These are phyloP conservation scores for Hemitrygon akajei DNA, from an alignment of 2,797 vertebrate species.

Conservation along the genomic window DNA sequence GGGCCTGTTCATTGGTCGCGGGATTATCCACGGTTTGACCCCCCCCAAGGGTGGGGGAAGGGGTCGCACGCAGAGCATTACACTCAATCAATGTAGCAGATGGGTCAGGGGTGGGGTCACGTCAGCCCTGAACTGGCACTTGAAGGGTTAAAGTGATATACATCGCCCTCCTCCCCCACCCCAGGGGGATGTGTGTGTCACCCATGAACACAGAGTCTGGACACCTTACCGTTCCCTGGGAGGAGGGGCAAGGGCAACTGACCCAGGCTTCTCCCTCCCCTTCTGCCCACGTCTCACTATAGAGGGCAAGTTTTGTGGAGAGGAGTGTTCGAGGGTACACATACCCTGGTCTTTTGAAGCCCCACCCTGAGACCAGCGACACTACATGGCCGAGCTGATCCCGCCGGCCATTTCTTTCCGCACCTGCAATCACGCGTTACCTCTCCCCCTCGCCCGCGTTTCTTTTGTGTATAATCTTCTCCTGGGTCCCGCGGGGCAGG, in stretches of 20 bases:
- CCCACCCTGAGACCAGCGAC: neutral
- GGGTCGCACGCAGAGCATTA: neutral
- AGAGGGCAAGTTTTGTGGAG: no score
- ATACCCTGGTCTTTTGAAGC: no score
- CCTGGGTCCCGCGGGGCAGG: no score
- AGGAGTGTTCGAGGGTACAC: no score
- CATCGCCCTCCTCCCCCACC: neutral
- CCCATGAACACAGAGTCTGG: neutral
- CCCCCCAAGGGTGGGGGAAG: constrained; percentile 4
- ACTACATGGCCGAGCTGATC: neutral
- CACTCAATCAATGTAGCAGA: neutral
- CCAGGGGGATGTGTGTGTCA: neutral
- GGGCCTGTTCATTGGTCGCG: neutral
- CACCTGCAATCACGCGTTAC: no score
- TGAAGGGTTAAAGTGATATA: no score
- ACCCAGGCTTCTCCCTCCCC: no score
- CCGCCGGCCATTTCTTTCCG: neutral
- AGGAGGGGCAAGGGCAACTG: no score
- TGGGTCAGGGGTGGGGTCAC: no score
- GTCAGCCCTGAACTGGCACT: no score
- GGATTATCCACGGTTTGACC: constrained; percentile 39
- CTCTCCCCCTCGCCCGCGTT: neutral
- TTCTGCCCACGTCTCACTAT: no score
- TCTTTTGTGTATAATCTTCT: neutral
- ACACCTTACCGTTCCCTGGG: no score